A percentile compares a stretch with the other conserved stretches of the same genome.
These are phyloP conservation scores for Nomada ruficornis DNA, from an alignment of 2,888 invertebrate genomes.

Conservation along the genomic window DNA sequence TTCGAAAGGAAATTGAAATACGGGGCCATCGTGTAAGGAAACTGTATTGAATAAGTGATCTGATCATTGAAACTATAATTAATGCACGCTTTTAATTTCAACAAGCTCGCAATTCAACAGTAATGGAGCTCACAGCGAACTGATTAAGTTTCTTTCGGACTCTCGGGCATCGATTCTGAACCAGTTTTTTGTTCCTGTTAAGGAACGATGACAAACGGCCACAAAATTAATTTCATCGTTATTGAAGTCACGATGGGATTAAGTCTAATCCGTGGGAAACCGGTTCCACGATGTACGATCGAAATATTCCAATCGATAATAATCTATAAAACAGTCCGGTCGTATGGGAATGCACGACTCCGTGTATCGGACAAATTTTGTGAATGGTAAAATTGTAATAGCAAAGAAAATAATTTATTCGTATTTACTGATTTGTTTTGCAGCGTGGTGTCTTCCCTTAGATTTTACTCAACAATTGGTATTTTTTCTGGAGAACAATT, in stretches of 20 bases:
- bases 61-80: neutral
- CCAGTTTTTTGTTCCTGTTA: constrained; percentile 4
- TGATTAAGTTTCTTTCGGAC: neutral
- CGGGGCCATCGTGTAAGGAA: neutral
- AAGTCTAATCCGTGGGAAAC: constrained; percentile 12
- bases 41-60: neutral
- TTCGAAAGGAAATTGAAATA: neutral
- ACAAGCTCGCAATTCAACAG: neutral
- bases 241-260: neutral
- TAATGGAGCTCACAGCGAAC: neutral
- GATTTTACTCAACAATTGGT: too few species aligned
- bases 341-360: neutral
- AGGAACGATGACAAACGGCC: neutral
- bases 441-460: too few species aligned
- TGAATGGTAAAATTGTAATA: neutral
- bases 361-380: neutral
- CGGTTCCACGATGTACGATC: neutral
- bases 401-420: neutral
- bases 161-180: neutral
- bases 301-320: constrained; percentile 19
- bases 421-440: neutral
- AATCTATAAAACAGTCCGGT: neutral
- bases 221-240: constrained; percentile 24
- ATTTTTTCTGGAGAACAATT: too few species aligned
- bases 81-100: neutral